Conservation (phyloP, 2,113 vertebrate genomes). For the Phoxinus phoxinus region DNA sequence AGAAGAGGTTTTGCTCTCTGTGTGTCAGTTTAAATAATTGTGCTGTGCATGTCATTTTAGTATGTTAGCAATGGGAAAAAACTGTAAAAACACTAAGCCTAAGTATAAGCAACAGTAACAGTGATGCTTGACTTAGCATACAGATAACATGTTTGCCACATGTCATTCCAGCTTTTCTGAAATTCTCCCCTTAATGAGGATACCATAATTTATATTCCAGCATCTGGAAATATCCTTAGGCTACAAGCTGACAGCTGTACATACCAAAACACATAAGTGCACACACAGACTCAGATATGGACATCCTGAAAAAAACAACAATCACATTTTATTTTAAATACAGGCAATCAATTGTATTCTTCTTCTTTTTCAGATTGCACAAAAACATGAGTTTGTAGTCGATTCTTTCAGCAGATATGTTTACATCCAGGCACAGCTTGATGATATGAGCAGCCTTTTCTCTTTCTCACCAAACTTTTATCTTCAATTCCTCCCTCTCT, state of each 20-base stretch:
- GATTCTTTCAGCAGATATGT: not conserved
- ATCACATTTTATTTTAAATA: not conserved
- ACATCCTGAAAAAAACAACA: too few relatives aligned
- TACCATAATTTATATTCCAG: not conserved
- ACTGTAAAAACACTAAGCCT: not conserved
- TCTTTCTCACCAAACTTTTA: not conserved
- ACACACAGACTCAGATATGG: not conserved
- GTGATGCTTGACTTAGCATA: not conserved
- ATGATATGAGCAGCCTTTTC: not conserved
- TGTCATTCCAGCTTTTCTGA: not conserved
- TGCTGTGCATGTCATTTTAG: too few relatives aligned
- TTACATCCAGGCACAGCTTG: not conserved
- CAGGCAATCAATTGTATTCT: not conserved
- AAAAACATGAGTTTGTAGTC: not conserved
- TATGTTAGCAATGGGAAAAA: too few relatives aligned
- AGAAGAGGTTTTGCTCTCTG: too few relatives aligned
- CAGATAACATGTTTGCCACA: not conserved
- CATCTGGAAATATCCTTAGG: slow-evolving; percentile 32
- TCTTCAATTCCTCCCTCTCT: not conserved
- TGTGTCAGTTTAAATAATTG: too few relatives aligned
- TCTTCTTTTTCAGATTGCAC: not conserved
- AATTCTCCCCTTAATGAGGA: not conserved
- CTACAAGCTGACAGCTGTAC: slow-evolving; percentile 16
- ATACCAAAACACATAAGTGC: slow-evolving; percentile 13
- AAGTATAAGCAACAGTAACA: not conserved